Percentiles rank a stretch among this genome's conserved stretches.
Conservation (phyloP, 2,888 invertebrate genomes). For the Trachelus troglodyta region DNA sequence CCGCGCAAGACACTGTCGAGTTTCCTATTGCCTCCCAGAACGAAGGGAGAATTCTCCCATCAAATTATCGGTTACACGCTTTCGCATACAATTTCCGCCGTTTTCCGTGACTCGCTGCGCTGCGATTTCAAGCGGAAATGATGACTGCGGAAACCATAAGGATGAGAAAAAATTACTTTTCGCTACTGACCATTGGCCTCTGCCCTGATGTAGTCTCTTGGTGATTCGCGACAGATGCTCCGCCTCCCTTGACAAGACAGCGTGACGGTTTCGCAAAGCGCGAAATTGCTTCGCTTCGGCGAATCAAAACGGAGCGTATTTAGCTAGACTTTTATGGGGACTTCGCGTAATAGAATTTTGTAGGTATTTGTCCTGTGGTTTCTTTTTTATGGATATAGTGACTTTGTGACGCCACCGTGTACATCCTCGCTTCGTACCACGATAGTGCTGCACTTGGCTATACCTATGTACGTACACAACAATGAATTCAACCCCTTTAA, state of each 20-base stretch:
- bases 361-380: background rate
- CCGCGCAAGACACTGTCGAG: background rate
- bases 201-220: background rate
- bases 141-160: background rate
- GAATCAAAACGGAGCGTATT: background rate
- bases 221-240: background rate
- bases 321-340: background rate
- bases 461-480: background rate
- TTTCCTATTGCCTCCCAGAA: background rate
- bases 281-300: background rate
- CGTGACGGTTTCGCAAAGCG: background rate
- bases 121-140: background rate
- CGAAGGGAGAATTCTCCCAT: background rate
- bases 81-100: background rate
- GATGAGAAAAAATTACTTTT: background rate
- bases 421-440: background rate
- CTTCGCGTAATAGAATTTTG: background rate
- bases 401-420: background rate
- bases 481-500: constrained; percentile 15
- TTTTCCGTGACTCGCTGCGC: background rate
- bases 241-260: background rate
- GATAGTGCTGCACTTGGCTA: background rate
- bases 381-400: background rate
- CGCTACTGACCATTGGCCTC: background rate
- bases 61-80: background rate